Evolutionary conservation across 1,140 invertebrate genomes (phyloP).

Genomic region (silkworm (Bombyx mori)): ASM3026992v2 NC_085124.1:8389501-8390000

Average conservation of each 20-base stretch:
- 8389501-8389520: no score
- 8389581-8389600: no score
- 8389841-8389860: conserved; percentile 12
- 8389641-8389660: no score
- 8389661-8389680: background rate
- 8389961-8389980: conserved; percentile 11
- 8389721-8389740: conserved; percentile 30
- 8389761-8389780: conserved; percentile 27
- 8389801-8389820: conserved; percentile 14
- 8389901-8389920: conserved; percentile 62
- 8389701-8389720: conserved; percentile 29
- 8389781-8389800: conserved; percentile 28
- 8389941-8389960: conserved; percentile 31
- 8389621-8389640: no score
- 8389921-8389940: conserved; percentile 60
- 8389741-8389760: conserved; percentile 40
- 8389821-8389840: conserved; percentile 6
- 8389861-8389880: conserved; percentile 31
- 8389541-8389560: no score
- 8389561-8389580: no score
- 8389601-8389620: no score
- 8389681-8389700: conserved; percentile 8
- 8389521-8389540: no score
- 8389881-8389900: conserved; percentile 50
- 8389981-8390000: background rate